Base-by-base conservation (phyloP, 2,888 invertebrate genomes). In the Phlogophora meticulosa region DNA sequence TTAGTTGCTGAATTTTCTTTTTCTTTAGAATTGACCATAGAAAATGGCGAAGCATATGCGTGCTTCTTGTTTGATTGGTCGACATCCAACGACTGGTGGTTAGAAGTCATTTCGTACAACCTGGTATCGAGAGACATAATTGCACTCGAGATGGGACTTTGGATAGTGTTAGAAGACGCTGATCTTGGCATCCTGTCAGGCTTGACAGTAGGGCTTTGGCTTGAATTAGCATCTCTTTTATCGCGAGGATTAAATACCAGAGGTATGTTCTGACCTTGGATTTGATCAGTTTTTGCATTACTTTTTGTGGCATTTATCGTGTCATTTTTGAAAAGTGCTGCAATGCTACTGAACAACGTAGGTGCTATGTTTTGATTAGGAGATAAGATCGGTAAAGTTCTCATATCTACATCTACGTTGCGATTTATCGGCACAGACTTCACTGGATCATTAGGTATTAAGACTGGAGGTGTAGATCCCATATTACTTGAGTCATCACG, bases 381-480 rank as follows among this genome's bases (percentile, higher is more conserved):
- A 48, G 88, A 84, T 55, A 84, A 38, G 32, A 73, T 69, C 40
- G 89, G 82, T 60, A 90, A 68, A 46, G 82, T 86, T 83, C 95
- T 91, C 93, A 95, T 94, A 78, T 95, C 95, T 45, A 93, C 72
- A 79, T 95, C 95, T 36, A 70, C 36, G 76, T 86, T 90, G 17
- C 87, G 78, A 66, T 65, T 78, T 7, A 78, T 80, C 22, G 80
- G 64, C 17, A 76, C 40, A 7, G 83, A 64, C 78, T 92, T 90
- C 1, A 93, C 82, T n/a, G 93, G 93, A 72, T 95, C 94, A 32
- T 71, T 86, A 1, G 95, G 94, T 83, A 94, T 95, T 66, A 95
- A 92, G 20, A 94, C 86, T n/a, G 95, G 94, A 42, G 88, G 80
- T 42, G 83, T 82, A 46, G 76, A 81, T 36, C 72, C 85, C 4